These are phyloP conservation scores for Oryzias sinensis DNA, from an alignment of 2,797 vertebrate genomes.

Conservation along the genomic window DNA sequence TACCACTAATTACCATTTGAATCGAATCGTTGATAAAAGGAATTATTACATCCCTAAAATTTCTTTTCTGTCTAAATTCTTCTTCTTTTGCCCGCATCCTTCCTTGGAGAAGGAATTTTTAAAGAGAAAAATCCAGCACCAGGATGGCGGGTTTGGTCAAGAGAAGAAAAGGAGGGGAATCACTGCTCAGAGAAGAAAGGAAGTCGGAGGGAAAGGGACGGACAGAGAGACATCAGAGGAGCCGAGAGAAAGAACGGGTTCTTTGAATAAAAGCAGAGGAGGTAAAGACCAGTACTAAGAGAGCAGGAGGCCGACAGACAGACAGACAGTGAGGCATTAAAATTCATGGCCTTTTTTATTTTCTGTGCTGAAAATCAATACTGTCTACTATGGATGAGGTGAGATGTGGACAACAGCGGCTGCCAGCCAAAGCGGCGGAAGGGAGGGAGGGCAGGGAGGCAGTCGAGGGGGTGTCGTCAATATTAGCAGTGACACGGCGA, in stretches of 20 bases:
- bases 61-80: no score
- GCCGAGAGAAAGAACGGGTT: conserved; percentile 31
- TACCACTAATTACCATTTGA: no score
- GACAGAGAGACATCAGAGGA: conserved; percentile 48
- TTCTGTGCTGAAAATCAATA: conserved; percentile 84
- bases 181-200: conserved; percentile 50
- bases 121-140: conserved; percentile 12
- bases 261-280: conserved; percentile 58
- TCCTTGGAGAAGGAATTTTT: conserved; percentile 58
- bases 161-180: conserved; percentile 27
- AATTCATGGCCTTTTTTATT: conserved; percentile 87
- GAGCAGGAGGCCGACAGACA: conserved; percentile 41
- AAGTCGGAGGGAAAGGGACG: conserved; percentile 42
- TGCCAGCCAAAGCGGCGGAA: conserved; percentile 63
- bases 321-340: conserved; percentile 80
- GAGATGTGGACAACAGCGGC: conserved; percentile 81
- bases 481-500: conserved; percentile 67
- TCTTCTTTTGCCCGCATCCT: conserved; percentile 38
- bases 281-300: conserved; percentile 56
- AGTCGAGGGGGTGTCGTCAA: conserved; percentile 54
- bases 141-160: conserved; percentile 32
- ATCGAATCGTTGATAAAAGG: no score
- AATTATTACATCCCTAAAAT: no score
- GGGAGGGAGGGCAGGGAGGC: conserved; percentile 10
- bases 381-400: conserved; percentile 84